Evolutionary conservation across 2,113 vertebrate species (phyloP).

Genomic region (Phrynocephalus versicolor): DNA sequence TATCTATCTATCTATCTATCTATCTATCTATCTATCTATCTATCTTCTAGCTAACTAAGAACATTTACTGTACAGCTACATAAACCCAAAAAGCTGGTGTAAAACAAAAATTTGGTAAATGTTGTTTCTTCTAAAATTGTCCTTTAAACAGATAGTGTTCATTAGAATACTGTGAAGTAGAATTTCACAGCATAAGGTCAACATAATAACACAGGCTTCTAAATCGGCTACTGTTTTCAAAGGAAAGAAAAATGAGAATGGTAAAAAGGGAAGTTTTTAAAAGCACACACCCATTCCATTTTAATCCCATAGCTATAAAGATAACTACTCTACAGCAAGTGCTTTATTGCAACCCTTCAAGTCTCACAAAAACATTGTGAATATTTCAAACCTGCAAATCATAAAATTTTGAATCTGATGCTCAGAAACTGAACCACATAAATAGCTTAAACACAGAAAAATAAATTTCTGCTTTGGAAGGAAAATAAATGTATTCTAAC

Average conservation of each 20-base stretch:
- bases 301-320: background rate
- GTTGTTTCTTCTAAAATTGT: background rate
- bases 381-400: conserved; percentile 26
- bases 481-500: conserved; percentile 16
- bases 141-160: background rate
- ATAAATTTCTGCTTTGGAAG: conserved; percentile 28
- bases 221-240: background rate
- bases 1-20: no score
- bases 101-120: background rate
- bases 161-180: background rate
- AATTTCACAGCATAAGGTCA: background rate
- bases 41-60: no score
- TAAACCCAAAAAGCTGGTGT: background rate
- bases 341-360: conserved; percentile 51
- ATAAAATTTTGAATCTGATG: conserved; percentile 51
- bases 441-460: conserved; percentile 34
- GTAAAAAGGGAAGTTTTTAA: background rate
- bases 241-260: background rate
- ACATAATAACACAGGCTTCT: background rate
- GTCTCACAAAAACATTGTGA: conserved; percentile 38
- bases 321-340: conserved; percentile 21
- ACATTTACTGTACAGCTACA: background rate
- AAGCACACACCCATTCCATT: background rate
- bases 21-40: no score
- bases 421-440: background rate